Conservation (phyloP, 2,113 vertebrate species). For the Phrynosoma blainvillii region DNA sequence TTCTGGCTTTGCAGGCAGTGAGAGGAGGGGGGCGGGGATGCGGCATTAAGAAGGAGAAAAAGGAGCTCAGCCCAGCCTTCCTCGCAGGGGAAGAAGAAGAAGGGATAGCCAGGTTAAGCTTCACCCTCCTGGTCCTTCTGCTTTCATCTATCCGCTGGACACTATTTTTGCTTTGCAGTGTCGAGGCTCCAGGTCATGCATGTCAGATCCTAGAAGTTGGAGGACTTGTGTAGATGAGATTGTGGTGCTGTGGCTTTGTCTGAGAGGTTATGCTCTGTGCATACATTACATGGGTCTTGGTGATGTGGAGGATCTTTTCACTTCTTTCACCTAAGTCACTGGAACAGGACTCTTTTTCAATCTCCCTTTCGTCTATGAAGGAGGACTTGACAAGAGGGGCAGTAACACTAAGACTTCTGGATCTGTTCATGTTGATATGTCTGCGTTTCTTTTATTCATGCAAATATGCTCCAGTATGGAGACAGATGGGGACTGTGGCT, state of each 20-base stretch:
- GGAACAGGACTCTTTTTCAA: not conserved
- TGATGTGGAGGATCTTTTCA: not conserved
- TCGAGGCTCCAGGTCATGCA: not conserved
- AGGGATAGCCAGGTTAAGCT: not conserved
- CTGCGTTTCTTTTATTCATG: not conserved
- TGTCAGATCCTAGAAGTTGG: not conserved
- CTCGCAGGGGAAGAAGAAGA: not conserved
- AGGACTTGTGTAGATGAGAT: not conserved
- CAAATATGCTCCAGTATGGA: conserved; percentile 2
- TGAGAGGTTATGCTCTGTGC: not conserved
- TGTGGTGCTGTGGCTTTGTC: not conserved
- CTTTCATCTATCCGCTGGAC: not conserved
- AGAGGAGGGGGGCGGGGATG: conserved; percentile 30
- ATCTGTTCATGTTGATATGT: not conserved
- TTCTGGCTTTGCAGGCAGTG: not conserved
- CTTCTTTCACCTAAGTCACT: not conserved
- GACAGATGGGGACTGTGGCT: conserved; percentile 32
- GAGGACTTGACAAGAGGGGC: conserved; percentile 19
- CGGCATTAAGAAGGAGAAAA: not conserved
- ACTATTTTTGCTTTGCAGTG: not conserved
- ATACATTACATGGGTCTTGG: not conserved
- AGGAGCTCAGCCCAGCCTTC: not conserved
- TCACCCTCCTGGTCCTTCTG: not conserved
- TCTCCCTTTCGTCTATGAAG: conserved; percentile 24
- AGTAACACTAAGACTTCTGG: not conserved